Base-by-base conservation (phyloP, 2,888 invertebrate species). In the Encarsia formosa region DNA sequence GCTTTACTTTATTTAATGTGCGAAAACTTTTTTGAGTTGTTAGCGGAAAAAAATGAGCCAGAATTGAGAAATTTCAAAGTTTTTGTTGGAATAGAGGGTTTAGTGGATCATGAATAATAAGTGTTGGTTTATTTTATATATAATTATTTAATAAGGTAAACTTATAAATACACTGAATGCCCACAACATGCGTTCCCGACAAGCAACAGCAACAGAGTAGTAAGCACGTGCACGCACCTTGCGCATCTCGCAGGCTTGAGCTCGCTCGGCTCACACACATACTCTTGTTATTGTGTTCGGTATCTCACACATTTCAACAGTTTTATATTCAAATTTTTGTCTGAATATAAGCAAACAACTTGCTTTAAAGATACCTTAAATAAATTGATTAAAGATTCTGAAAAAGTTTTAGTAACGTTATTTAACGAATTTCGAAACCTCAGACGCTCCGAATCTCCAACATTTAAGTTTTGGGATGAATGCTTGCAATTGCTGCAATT, bases 381-480 rank as follows among this genome's bases (percentile, higher is more conserved):
- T 16, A 20, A 16, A 22, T 15, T 39, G 20, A 39, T 39, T 15
- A n/a, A 22, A 39, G 13, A 39, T 8, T 13, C 15, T 9, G 19
- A 39, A 15, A 6, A 5, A 39, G 5, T 39, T 8, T 18, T 19
- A 6, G 19, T 39, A 6, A 5, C 20, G 8, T 18, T 20, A 39
- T 11, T 19, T 15, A 15, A 39, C n/a, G 13, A 39, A n/a, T 34
- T 34, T 23, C 20, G 39, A 5, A 5, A 5, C 6, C 6, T 13
- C 5, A 18, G 20, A 39, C 5, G 19, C 5, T 6, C 20, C 5
- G n/a, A 39, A 16, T 8, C 19, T 18, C 20, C 20, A 8, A 39
- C 39, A 13, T 39, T 22, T 39, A 16, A 16, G 19, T 39, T 39
- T 39, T 39, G 39, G 39, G 39, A 39, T 39, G 39, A 39, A 6